Percentiles rank a stretch among this genome's conserved stretches.
phyloP scores from a whole-genome alignment of 2,797 vertebrate species.

The Platalea minor region DNA sequence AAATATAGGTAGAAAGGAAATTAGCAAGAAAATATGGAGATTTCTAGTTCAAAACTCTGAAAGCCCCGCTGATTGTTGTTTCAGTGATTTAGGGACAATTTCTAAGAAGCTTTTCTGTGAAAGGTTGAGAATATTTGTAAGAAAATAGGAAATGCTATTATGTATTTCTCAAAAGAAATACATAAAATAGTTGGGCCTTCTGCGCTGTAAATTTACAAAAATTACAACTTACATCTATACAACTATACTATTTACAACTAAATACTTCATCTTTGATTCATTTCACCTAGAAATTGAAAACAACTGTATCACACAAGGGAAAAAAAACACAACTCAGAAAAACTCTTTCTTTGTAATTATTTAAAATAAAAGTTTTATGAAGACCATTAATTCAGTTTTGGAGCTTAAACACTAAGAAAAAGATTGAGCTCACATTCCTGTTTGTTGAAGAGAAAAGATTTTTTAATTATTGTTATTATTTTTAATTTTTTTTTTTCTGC shows the following conservation, averaged over 20 bases:
- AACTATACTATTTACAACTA: background rate
- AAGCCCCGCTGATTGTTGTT: background rate
- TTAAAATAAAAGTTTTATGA: background rate
- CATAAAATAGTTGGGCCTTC: background rate
- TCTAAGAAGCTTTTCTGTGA: background rate
- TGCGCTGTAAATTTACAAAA: background rate
- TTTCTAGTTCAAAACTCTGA: background rate
- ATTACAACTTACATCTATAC: background rate
- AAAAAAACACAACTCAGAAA: background rate
- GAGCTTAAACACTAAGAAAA: background rate
- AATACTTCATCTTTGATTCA: background rate
- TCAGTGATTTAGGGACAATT: background rate
- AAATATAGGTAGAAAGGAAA: background rate
- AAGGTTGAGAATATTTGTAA: background rate
- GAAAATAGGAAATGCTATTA: background rate
- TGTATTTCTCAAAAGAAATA: background rate
- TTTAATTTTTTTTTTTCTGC: background rate
- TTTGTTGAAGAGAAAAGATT: background rate
- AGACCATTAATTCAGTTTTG: background rate
- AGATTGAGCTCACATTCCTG: background rate
- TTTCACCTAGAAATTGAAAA: background rate
- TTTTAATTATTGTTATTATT: background rate
- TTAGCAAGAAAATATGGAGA: background rate
- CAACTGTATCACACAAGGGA: rapidly evolving
- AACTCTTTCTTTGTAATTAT: background rate